Percentiles rank a stretch among this genome's conserved stretches.
These are phyloP conservation scores for Schizaphis graminum DNA, from an alignment of 2,888 invertebrate species.

Conservation along the genomic window DNA sequence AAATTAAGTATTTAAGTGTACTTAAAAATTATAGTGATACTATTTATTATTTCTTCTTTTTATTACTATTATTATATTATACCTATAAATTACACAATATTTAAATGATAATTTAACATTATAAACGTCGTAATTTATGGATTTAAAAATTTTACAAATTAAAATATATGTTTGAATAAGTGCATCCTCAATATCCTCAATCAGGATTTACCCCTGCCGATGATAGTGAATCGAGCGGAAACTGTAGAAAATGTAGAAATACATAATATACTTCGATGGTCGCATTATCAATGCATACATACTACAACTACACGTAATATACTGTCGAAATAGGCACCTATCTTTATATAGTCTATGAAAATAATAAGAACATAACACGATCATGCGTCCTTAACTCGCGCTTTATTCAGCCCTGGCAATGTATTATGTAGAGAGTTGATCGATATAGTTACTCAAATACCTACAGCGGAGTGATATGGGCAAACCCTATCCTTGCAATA, in stretches of 20 bases:
- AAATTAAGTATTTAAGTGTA: too few species aligned
- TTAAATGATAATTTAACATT: not conserved
- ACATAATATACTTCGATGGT: not conserved
- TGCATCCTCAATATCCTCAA: not conserved
- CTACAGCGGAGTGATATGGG: not conserved
- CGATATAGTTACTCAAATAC: slow-evolving; percentile 6
- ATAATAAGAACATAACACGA: not conserved
- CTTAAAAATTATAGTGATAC: too few species aligned
- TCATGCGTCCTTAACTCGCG: not conserved
- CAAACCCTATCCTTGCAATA: not conserved
- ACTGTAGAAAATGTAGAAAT: not conserved
- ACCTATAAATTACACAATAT: too few species aligned
- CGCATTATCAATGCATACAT: not conserved
- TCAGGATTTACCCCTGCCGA: not conserved
- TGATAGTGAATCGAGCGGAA: not conserved
- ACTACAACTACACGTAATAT: too few species aligned
- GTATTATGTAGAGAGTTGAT: not conserved
- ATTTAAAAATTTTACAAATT: not conserved
- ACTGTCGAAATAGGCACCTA: not conserved
- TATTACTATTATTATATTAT: too few species aligned
- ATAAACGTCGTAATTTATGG: not conserved
- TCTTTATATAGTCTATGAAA: not conserved
- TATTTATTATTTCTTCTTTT: too few species aligned
- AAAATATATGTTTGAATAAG: not conserved
- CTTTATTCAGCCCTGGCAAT: not conserved